Conservation (phyloP, 2,888 invertebrate species). For the Troides oblongomaculatus region DNA sequence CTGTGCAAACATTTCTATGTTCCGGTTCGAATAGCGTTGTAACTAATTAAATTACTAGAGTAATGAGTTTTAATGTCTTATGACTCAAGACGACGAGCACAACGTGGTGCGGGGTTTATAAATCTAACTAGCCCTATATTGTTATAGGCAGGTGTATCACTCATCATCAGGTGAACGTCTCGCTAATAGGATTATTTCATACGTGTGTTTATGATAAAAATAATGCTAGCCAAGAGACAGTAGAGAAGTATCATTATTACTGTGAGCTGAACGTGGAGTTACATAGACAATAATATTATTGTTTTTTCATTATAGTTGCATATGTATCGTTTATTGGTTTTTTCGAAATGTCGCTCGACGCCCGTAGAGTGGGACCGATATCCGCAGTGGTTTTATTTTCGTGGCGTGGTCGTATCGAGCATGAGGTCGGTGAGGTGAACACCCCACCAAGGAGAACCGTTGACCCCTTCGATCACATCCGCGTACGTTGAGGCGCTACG, state of each 20-base stretch:
- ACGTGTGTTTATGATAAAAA: too few relatives aligned
- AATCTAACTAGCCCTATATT: too few relatives aligned
- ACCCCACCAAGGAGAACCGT: constrained; percentile 75
- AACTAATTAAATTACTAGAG: too few relatives aligned
- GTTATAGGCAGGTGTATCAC: too few relatives aligned
- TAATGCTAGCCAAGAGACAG: too few relatives aligned
- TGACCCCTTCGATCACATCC: constrained; percentile 68
- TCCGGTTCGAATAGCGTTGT: too few relatives aligned
- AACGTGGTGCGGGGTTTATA: too few relatives aligned
- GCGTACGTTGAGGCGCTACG: constrained; percentile 47
- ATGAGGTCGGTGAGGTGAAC: constrained; percentile 74
- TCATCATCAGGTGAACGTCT: too few relatives aligned
- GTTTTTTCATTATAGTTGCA: not conserved
- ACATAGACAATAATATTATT: not conserved
- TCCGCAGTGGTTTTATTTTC: constrained; percentile 40
- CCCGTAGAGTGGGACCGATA: constrained; percentile 30
- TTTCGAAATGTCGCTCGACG: constrained; percentile 6
- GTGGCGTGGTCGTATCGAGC: constrained; percentile 41
- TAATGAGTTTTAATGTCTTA: too few relatives aligned
- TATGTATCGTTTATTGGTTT: not conserved
- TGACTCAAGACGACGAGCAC: too few relatives aligned
- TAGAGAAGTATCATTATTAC: not conserved
- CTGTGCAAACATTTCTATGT: too few relatives aligned
- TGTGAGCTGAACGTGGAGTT: not conserved
- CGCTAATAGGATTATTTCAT: too few relatives aligned